A percentile compares a stretch with the other conserved stretches of the same genome.
phyloP scores from a whole-genome alignment of 2,113 vertebrate genomes.

The Myotis davidii region DNA sequence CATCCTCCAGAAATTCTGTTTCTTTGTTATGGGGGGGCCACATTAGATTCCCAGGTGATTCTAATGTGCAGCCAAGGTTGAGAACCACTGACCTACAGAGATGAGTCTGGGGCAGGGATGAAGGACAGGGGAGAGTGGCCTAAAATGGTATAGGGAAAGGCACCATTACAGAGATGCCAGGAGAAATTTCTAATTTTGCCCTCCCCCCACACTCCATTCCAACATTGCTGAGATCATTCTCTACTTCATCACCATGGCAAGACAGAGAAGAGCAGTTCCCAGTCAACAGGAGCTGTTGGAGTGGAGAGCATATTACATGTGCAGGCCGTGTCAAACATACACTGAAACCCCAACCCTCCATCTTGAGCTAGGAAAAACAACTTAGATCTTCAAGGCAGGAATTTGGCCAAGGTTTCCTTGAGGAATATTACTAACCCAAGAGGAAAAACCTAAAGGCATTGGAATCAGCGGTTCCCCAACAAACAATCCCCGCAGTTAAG shows the following conservation, averaged over 20 bases:
- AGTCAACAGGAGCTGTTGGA: neutral
- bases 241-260: neutral
- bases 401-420: neutral
- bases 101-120: neutral
- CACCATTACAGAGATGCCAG: neutral
- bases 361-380: neutral
- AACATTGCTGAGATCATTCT: neutral
- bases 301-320: no score
- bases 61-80: no score
- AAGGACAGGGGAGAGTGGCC: neutral
- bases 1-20: no score
- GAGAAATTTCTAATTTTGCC: neutral
- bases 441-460: neutral
- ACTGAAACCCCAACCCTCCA: neutral
- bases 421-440: neutral
- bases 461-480: neutral
- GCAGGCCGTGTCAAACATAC: neutral
- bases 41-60: no score
- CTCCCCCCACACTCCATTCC: neutral
- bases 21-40: no score
- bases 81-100: neutral
- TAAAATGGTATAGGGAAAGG: neutral
- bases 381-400: neutral
- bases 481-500: neutral
- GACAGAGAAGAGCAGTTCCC: neutral